Percentiles rank a stretch among this genome's conserved stretches.
Evolutionary conservation across 2,113 vertebrate genomes (phyloP).

Genomic region (Noctilio leporinus): DNA sequence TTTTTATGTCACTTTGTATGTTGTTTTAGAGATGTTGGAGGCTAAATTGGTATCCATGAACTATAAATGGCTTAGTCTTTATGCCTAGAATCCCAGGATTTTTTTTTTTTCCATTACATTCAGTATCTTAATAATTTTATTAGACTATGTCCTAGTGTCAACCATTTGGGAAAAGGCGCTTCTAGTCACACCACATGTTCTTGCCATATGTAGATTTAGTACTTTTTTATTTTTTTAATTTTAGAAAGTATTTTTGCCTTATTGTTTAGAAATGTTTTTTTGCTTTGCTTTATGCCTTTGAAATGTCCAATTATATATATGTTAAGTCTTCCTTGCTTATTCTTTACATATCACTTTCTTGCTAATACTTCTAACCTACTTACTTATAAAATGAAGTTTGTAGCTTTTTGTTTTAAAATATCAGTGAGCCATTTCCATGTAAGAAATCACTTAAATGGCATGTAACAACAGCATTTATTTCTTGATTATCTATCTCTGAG

Average conservation of each 20-base stretch:
- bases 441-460: background rate
- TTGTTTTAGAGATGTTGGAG: background rate
- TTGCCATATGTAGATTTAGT: background rate
- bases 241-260: background rate
- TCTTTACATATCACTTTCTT: background rate
- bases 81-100: background rate
- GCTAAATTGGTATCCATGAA: background rate
- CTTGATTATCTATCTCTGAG: background rate
- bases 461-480: background rate
- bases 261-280: background rate
- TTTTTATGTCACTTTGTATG: background rate
- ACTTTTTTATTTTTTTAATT: background rate
- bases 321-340: background rate
- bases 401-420: slow-evolving; percentile 8
- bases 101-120: background rate
- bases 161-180: background rate
- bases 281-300: background rate
- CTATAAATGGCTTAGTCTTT: background rate
- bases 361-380: background rate
- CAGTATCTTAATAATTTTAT: background rate
- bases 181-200: background rate
- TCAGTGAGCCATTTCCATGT: background rate
- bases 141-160: background rate
- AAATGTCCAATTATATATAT: background rate
- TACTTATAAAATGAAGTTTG: background rate